Evolutionary conservation across 2,888 invertebrate species (phyloP).

Genomic region (Drosophila macrospina): DNA sequence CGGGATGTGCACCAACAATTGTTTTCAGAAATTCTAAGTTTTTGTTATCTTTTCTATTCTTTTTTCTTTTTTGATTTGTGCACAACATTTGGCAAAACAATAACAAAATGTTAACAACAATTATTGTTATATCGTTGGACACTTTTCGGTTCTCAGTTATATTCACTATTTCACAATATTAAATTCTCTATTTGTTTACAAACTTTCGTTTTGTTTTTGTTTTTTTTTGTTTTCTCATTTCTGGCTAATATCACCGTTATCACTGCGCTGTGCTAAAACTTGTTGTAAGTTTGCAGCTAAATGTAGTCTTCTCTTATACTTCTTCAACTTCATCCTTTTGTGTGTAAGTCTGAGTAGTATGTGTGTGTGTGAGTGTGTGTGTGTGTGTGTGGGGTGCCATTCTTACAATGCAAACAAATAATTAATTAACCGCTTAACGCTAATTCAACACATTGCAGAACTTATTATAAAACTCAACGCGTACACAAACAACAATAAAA

Average conservation of each 20-base stretch:
- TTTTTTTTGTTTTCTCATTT: slow-evolving; percentile 33
- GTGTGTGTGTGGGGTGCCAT: slow-evolving; percentile 31
- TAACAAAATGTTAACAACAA: slow-evolving; percentile 70
- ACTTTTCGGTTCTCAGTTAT: slow-evolving; percentile 47
- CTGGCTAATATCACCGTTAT: slow-evolving; percentile 78
- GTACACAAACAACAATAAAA: slow-evolving; percentile 55
- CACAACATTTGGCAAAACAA: slow-evolving; percentile 72
- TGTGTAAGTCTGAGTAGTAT: slow-evolving; percentile 21
- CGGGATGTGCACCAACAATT: slow-evolving; percentile 35
- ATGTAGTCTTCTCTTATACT: slow-evolving; percentile 65
- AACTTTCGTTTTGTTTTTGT: slow-evolving; percentile 23
- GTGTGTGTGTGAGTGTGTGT: slow-evolving; percentile 17
- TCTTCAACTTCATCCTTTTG: slow-evolving; percentile 11
- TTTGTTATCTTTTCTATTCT: background rate
- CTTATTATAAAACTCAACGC: slow-evolving; percentile 48
- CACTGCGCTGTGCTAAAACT: slow-evolving; percentile 70
- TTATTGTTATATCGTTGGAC: slow-evolving; percentile 62
- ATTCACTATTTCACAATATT: slow-evolving; percentile 36
- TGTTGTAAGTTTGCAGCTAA: slow-evolving; percentile 66
- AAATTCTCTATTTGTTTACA: slow-evolving; percentile 78
- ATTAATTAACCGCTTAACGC: slow-evolving; percentile 64
- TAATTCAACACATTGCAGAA: slow-evolving; percentile 56
- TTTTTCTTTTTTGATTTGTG: slow-evolving; percentile 49
- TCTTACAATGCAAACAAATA: slow-evolving; percentile 57
- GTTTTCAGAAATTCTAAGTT: slow-evolving; percentile 8